Evolutionary conservation across 2,888 invertebrate species (phyloP), one percentile per base, ranked within the genome.

Genomic region (Pseudococcus longispinus): DNA sequence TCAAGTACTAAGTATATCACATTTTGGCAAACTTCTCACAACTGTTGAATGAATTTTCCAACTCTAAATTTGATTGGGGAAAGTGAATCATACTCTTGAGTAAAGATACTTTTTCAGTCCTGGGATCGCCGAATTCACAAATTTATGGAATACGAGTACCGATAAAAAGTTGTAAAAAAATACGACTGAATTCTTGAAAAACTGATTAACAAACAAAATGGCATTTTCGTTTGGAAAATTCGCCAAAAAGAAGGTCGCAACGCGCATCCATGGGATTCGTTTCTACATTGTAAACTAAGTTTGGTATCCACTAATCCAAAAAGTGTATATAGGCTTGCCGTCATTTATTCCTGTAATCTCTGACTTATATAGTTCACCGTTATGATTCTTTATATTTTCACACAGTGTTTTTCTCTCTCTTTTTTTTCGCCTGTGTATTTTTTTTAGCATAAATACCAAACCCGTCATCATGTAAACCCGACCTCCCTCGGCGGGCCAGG

Each of bases 281-380:
- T 65, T 65, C 26, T 37, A 37, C 11, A n/a, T 51, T 60, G 23
- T 60, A 60, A 80, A 80, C 77, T 42, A 42, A 60, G 77, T 80
- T 80, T 80, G 77, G 77, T 80, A 80, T 80, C 18, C 77, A 80
- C 77, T 80, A 80, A 80, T 80, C 77, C 77, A 20, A 80, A 80
- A 80, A 80, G 37, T 60, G 60, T 80, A 42, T 80, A 80, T 80
- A 80, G 77, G 77, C 77, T 80, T 80, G 70, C 20, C 77, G 77
- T 80, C 77, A 80, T 80, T 80, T 80, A 80, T 80, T 80, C 42
- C 77, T 80, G 37, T 80, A 80, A 80, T 80, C 77, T 80, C 77
- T 42, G 77, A 80, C 77, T 80, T 80, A 80, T 80, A 80, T 42
- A 80, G 77, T 80, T 80, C 77, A 42, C 29, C 77, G 77, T 80